Evolutionary conservation across 2,113 vertebrate genomes (phyloP).

Genomic region (Apodemus sylvaticus): DNA sequence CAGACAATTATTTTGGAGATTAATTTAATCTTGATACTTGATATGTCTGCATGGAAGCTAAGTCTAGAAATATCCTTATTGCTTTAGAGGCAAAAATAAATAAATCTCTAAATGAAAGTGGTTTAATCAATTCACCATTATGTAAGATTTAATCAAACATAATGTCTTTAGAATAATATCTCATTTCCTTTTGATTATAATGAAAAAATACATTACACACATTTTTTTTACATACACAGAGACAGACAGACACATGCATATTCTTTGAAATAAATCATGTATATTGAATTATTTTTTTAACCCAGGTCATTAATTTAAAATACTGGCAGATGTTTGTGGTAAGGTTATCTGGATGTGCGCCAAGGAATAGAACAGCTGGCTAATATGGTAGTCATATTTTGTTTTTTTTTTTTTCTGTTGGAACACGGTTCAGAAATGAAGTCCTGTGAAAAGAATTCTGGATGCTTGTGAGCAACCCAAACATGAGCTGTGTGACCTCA

Average conservation of each 20-base stretch:
- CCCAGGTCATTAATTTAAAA: neutral
- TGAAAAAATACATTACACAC: neutral
- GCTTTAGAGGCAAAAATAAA: neutral
- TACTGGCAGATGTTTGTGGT: neutral
- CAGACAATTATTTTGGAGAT: neutral
- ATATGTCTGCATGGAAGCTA: neutral
- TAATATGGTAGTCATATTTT: too few species aligned
- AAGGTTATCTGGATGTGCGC: neutral
- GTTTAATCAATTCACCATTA: neutral
- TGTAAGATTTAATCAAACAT: neutral
- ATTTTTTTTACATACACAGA: neutral
- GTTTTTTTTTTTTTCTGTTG: neutral
- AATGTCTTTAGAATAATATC: neutral
- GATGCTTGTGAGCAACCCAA: neutral
- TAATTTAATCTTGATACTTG: neutral
- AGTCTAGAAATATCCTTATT: neutral
- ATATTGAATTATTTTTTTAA: neutral
- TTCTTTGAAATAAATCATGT: neutral
- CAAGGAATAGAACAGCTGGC: neutral
- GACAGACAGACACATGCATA: neutral
- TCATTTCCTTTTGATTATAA: neutral
- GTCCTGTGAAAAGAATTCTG: neutral
- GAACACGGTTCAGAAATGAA: neutral
- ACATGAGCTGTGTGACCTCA: too few species aligned
- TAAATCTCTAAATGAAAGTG: neutral